phyloP scores from a whole-genome alignment of 2,113 vertebrate genomes.

The Antechinus stuartii region DNA sequence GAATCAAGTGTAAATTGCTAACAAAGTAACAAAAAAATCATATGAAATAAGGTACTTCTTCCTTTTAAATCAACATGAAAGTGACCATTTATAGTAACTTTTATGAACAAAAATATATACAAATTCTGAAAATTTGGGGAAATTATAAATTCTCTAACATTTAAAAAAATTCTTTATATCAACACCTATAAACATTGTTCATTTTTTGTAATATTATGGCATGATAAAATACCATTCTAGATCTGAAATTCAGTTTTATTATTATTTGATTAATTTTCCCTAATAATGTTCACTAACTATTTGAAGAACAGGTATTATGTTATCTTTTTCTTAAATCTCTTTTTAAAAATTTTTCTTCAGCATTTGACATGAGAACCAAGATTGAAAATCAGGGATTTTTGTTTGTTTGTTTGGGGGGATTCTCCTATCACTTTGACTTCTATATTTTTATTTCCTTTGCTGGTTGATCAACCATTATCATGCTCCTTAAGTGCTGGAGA shows the following conservation, averaged over 20 bases:
- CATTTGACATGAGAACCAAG: too few relatives aligned
- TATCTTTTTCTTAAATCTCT: not conserved
- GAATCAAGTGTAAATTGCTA: conserved; percentile 14
- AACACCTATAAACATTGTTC: conserved; percentile 4
- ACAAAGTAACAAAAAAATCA: not conserved
- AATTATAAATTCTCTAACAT: not conserved
- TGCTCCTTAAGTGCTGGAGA: too few relatives aligned
- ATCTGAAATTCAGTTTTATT: not conserved
- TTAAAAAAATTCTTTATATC: not conserved
- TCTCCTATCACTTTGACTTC: too few relatives aligned
- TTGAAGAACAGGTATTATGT: not conserved
- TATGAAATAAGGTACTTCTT: conserved; percentile 22
- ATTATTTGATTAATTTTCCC: not conserved
- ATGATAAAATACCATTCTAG: not conserved
- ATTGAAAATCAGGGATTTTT: too few relatives aligned
- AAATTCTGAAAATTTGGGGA: not conserved
- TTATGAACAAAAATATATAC: not conserved
- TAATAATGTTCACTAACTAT: not conserved
- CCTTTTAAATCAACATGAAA: not conserved
- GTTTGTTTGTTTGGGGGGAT: too few relatives aligned
- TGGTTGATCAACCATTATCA: too few relatives aligned
- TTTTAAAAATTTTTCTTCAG: too few relatives aligned
- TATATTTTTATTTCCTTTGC: too few relatives aligned
- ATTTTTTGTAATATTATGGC: not conserved
- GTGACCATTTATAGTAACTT: conserved; percentile 8